A percentile compares a stretch with the other conserved stretches of the same genome.
Conservation (phyloP, 2,113 vertebrate species). For the Perognathus longimembris region DNA sequence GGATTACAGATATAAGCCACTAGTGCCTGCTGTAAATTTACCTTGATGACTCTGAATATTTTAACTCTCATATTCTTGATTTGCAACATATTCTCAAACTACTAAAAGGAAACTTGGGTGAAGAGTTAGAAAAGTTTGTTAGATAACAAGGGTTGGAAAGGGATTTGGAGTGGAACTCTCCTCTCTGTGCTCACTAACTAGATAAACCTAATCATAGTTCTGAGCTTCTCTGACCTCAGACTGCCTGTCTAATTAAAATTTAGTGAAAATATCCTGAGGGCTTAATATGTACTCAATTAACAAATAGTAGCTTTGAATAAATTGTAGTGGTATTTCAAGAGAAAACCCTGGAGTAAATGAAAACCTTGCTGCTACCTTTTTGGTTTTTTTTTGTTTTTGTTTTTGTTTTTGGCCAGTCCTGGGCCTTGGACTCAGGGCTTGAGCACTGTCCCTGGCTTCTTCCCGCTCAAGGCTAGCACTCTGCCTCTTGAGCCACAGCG, state of each 20-base stretch:
- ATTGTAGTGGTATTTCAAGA: not conserved
- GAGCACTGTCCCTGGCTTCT: too few species aligned
- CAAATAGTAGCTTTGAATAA: not conserved
- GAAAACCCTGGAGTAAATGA: not conserved
- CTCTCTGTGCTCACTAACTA: not conserved
- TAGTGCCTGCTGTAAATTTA: too few species aligned
- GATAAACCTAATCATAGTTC: not conserved
- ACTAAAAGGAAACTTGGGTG: conserved; percentile 15
- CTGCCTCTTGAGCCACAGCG: too few species aligned
- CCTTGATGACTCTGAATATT: conserved; percentile 39
- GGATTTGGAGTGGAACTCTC: not conserved
- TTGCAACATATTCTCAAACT: conserved; percentile 40
- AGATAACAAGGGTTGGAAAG: not conserved
- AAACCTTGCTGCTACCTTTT: not conserved
- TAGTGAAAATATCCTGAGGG: not conserved
- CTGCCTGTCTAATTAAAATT: not conserved
- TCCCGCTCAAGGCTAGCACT: too few species aligned
- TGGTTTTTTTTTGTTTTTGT: too few species aligned
- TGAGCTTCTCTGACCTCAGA: not conserved
- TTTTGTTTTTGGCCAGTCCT: too few species aligned
- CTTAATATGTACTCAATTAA: not conserved
- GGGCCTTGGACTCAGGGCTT: too few species aligned
- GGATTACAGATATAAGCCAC: too few species aligned
- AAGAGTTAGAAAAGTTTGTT: conserved; percentile 24
- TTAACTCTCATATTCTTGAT: conserved; percentile 12